phyloP scores from a whole-genome alignment of 2,113 vertebrate species.

The Mugil cephalus region DNA sequence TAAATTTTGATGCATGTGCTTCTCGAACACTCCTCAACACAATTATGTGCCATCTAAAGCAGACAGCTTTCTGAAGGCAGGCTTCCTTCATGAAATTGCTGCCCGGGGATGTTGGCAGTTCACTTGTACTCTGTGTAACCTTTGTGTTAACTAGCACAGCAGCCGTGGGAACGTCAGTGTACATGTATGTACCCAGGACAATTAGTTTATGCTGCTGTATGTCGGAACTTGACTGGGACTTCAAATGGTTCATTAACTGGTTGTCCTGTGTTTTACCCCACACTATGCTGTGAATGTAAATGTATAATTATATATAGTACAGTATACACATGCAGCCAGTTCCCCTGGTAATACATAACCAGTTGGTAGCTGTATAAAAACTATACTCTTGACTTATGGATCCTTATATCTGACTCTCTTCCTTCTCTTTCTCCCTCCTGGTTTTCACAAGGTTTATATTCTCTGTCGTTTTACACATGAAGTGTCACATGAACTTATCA shows the following conservation, averaged over 20 bases:
- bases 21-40: constrained; percentile 1
- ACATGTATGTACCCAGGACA: constrained; percentile 60
- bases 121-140: constrained; percentile 63
- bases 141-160: constrained; percentile 64
- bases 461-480: neutral
- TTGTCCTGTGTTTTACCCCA: constrained; percentile 65
- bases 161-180: constrained; percentile 60
- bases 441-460: neutral
- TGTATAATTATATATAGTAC: constrained; percentile 49
- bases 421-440: constrained; percentile 2
- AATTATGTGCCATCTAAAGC: constrained; percentile 38
- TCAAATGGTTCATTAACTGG: constrained; percentile 69
- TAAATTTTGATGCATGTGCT: constrained; percentile 14
- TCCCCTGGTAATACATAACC: constrained; percentile 51
- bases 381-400: constrained; percentile 46
- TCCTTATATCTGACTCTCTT: constrained; percentile 18
- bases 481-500: neutral
- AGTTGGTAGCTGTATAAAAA: constrained; percentile 52
- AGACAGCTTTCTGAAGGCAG: constrained; percentile 21
- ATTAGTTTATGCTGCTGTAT: constrained; percentile 52
- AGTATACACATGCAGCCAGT: constrained; percentile 13
- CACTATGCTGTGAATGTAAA: constrained; percentile 34
- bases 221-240: constrained; percentile 56
- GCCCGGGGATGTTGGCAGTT: constrained; percentile 53
- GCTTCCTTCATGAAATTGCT: constrained; percentile 49